Percentiles rank a stretch among this genome's conserved stretches.
These are phyloP conservation scores for Hyposoter didymator DNA, from an alignment of 2,888 invertebrate species.

Conservation along the genomic window DNA sequence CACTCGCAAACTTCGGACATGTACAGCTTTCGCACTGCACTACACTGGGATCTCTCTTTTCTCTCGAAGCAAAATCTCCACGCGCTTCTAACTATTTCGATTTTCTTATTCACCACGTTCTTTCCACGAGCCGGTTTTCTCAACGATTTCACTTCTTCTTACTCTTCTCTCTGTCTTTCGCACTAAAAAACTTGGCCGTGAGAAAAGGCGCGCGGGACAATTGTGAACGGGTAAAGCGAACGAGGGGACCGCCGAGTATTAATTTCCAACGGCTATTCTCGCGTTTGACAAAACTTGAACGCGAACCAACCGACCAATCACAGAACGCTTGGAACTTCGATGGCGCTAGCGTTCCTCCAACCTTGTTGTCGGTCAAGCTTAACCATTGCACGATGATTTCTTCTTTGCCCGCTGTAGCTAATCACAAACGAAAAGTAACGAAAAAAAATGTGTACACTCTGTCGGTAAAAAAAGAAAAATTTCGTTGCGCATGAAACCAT, in stretches of 20 bases:
- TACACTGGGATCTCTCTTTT: constrained; percentile 4
- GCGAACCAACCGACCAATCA: constrained; percentile 70
- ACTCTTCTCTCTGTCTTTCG: background rate
- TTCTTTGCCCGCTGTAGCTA: background rate
- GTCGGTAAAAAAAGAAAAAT: too few species aligned
- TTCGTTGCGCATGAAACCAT: too few species aligned
- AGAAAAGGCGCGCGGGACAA: constrained; percentile 13
- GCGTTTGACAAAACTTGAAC: constrained; percentile 73
- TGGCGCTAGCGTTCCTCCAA: constrained; percentile 48
- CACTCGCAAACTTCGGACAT: constrained; percentile 23
- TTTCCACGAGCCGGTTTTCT: background rate
- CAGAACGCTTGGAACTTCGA: background rate
- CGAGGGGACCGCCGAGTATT: constrained; percentile 18
- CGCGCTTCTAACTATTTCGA: background rate
- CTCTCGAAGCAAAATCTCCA: background rate
- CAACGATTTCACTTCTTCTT: background rate
- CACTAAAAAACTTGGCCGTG: constrained; percentile 4
- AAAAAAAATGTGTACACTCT: too few species aligned
- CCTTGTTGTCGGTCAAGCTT: constrained; percentile 54
- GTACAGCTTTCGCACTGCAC: background rate
- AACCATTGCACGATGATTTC: background rate
- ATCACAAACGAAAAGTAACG: background rate
- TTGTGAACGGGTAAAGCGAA: background rate
- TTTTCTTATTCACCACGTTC: background rate
- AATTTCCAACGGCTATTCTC: constrained; percentile 69